Base-by-base conservation (phyloP, 1,140 invertebrate species). In the Coboldia fuscipes region DNA sequence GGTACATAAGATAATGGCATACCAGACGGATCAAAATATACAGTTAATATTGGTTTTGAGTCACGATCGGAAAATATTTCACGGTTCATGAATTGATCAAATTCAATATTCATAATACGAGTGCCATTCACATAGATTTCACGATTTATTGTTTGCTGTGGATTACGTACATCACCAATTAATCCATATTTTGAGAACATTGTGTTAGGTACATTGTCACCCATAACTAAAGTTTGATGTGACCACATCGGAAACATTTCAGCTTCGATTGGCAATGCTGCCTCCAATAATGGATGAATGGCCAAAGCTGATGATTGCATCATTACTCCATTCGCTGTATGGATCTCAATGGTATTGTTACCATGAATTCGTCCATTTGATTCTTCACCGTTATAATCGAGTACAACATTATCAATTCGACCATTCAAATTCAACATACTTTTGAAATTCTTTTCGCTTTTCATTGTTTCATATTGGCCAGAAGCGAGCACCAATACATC, bases 221-320 rank as follows among this genome's bases (percentile, higher is more conserved):
- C 78, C 42, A 79, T 67, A 8, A 66, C 70, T 35, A 75, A 70
- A 4, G 67, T 65, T 54, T 83, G 79, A 43, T 77, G 73, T 21
- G 77, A 82, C 73, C 78, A 82, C 65, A 83, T 78, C 8, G 77
- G 79, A 24, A 89, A 61, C 71, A 92, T 83, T 60, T 89, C 84
- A 10, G 85, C 79, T 59, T 90, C 86, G 2, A 90, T 80, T 2
- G 84, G 82, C 42, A 92, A 60, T 3, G 81, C 73, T 1, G 82
- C 75, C 58, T 89, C 79, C 19, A 92, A 58, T 3, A 90, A 54
- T 0, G 84, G 84, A 60, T 92, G 85, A 28, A 82, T 71, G 2
- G 80, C 75, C 7, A 75, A 71, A 3, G 79, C 77, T 1, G 76
- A 70, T 35, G 75, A 75, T 42, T 75, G 61, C 22, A 79, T 61